Evolutionary conservation across 2,113 vertebrate species (phyloP).

Genomic region (Coreoperca whiteheadi): DNA sequence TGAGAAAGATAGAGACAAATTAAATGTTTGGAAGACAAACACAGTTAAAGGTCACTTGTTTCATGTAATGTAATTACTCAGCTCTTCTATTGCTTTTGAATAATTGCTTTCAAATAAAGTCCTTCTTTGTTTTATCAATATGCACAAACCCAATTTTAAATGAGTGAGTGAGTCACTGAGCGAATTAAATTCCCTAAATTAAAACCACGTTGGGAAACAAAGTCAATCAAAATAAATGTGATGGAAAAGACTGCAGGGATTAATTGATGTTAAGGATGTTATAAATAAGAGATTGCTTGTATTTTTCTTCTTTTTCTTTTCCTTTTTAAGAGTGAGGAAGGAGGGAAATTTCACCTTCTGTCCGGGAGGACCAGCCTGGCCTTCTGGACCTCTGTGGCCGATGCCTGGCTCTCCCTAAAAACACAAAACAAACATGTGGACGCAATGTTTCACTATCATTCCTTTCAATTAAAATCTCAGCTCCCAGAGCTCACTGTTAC

Average conservation of each 20-base stretch:
- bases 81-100: slow-evolving; percentile 42
- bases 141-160: slow-evolving; percentile 54
- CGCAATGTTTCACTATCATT: not conserved
- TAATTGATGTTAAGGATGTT: slow-evolving; percentile 44
- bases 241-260: slow-evolving; percentile 33
- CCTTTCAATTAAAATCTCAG: not conserved
- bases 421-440: slow-evolving; percentile 25
- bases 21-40: slow-evolving; percentile 19
- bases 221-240: slow-evolving; percentile 60
- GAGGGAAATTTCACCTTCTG: slow-evolving; percentile 82
- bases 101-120: slow-evolving; percentile 58
- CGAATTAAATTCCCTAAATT: slow-evolving; percentile 68
- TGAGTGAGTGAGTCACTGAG: slow-evolving; percentile 54
- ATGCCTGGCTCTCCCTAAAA: slow-evolving; percentile 90
- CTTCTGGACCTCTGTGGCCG: slow-evolving; percentile 88
- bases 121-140: slow-evolving; percentile 27
- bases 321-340: not conserved
- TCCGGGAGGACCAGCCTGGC: slow-evolving; percentile 90
- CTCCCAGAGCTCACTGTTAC: not conserved
- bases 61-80: slow-evolving; percentile 28
- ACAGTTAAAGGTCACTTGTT: slow-evolving; percentile 27
- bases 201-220: slow-evolving; percentile 52
- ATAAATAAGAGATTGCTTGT: not conserved
- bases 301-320: not conserved
- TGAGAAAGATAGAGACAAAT: not conserved